phyloP scores from a whole-genome alignment of 2,797 vertebrate genomes.

The Lateolabrax maculatus region DNA sequence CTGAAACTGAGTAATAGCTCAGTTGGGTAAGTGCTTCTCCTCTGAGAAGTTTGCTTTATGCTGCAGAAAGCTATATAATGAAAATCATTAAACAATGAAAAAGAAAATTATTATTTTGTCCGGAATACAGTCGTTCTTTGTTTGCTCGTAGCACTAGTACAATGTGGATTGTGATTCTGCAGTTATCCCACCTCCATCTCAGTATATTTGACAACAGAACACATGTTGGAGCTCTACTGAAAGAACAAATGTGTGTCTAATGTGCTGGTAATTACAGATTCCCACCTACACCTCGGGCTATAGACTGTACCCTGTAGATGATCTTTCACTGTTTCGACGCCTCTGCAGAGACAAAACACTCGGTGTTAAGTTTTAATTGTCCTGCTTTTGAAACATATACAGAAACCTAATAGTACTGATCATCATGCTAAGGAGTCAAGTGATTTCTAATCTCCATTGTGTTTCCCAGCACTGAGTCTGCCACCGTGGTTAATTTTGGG shows the following conservation, averaged over 20 bases:
- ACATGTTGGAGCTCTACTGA: not conserved
- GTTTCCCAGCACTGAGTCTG: conserved; percentile 48
- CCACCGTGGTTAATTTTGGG: conserved; percentile 59
- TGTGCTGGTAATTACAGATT: conserved; percentile 56
- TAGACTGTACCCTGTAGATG: not conserved
- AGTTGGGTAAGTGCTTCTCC: conserved; percentile 40
- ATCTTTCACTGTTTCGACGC: conserved; percentile 33
- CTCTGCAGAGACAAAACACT: conserved; percentile 35
- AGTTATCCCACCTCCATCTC: not conserved
- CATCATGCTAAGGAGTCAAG: conserved; percentile 62
- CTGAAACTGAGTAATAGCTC: conserved; percentile 48
- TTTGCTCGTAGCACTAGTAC: not conserved
- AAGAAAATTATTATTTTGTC: conserved; percentile 49
- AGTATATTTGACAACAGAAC: not conserved
- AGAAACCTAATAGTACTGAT: conserved; percentile 68
- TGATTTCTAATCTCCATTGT: conserved; percentile 72
- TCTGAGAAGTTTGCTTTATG: conserved; percentile 56
- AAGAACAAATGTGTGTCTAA: conserved; percentile 47
- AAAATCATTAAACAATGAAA: conserved; percentile 40
- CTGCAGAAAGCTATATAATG: conserved; percentile 34
- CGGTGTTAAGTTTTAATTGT: conserved; percentile 58
- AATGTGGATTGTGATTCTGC: not conserved
- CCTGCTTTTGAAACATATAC: conserved; percentile 66
- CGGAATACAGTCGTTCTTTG: conserved; percentile 4
- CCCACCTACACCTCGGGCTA: conserved; percentile 54